A percentile compares a stretch with the other conserved stretches of the same genome.
These are phyloP conservation scores for Emberiza fucata DNA, from an alignment of 2,113 vertebrate species.

Conservation along the genomic window DNA sequence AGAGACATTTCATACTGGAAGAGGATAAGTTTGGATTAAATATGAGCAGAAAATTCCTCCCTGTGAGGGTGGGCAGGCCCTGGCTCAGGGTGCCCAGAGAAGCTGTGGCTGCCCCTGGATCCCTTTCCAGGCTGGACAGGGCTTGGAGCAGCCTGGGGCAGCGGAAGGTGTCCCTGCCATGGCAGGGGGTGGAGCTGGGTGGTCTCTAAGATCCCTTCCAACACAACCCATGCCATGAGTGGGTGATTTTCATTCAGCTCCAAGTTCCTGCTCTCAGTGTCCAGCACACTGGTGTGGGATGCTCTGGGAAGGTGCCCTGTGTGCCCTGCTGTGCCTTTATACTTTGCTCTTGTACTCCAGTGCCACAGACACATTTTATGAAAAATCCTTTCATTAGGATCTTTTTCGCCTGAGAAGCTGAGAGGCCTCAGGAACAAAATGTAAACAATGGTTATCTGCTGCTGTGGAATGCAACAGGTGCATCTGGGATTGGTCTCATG, in stretches of 20 bases:
- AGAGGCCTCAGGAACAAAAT: no score
- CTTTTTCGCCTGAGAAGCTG: no score
- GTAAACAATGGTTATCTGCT: no score
- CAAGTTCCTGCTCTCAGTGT: neutral
- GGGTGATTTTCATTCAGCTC: neutral
- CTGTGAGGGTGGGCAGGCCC: neutral
- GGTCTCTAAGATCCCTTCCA: neutral
- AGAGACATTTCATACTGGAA: neutral
- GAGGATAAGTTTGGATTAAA: neutral
- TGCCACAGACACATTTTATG: no score
- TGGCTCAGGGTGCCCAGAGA: neutral
- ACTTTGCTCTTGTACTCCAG: no score
- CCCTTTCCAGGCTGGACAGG: neutral
- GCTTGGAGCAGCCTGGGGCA: fast-evolving
- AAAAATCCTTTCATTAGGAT: no score
- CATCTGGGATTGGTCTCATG: no score
- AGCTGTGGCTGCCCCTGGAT: neutral
- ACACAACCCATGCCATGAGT: no score
- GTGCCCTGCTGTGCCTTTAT: neutral
- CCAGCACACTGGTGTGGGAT: fast-evolving
- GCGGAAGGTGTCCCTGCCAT: neutral
- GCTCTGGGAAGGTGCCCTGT: neutral
- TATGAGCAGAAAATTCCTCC: neutral
- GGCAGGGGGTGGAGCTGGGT: neutral
- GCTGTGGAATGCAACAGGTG: no score